Evolutionary conservation across 1,140 invertebrate genomes (phyloP).

Genomic region (Reticulitermes speratus): DNA sequence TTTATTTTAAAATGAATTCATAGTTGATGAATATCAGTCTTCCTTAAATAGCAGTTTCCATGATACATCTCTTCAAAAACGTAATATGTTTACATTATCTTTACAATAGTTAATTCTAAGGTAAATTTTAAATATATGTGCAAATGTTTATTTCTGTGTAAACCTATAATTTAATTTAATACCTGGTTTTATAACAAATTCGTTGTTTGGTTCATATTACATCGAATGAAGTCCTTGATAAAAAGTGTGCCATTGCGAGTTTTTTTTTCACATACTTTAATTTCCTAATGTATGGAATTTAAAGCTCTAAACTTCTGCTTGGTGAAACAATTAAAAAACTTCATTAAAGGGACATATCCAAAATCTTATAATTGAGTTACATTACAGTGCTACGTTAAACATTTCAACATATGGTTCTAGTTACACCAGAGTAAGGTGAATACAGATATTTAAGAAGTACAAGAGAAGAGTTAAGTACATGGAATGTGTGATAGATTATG

Average conservation of each 20-base stretch:
- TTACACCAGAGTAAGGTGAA: neutral
- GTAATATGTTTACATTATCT: neutral
- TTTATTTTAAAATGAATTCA: neutral
- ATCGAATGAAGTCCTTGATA: neutral
- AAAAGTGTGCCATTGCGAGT: neutral
- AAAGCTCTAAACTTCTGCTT: neutral
- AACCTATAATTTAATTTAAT: conserved; percentile 10
- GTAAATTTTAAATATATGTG: neutral
- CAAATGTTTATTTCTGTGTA: neutral
- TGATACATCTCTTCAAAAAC: neutral
- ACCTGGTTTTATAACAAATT: neutral
- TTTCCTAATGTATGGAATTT: neutral
- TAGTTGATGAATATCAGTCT: conserved; percentile 11
- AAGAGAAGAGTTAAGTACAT: conserved; percentile 3
- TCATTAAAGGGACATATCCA: neutral
- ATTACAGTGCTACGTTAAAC: neutral
- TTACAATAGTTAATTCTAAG: neutral
- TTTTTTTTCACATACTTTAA: neutral
- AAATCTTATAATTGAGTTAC: neutral
- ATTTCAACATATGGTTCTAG: conserved; percentile 2
- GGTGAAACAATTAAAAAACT: neutral
- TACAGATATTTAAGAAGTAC: conserved; percentile 14
- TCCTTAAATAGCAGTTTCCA: conserved; percentile 14
- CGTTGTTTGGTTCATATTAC: neutral
- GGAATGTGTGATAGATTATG: neutral